Evolutionary conservation across 2,113 vertebrate genomes (phyloP).

Genomic region (Salminus brasiliensis): DNA sequence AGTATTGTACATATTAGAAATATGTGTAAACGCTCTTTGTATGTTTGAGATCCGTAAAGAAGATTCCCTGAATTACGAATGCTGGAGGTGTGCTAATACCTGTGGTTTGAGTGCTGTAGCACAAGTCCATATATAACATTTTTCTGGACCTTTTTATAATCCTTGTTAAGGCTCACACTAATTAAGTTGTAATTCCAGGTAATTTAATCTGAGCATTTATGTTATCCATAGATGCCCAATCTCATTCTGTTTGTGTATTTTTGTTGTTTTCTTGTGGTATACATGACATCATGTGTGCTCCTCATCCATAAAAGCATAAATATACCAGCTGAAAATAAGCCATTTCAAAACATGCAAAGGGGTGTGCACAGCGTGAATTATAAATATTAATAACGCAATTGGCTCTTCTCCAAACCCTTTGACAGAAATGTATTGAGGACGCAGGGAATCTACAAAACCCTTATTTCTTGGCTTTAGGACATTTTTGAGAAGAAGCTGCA

Average conservation of each 20-base stretch:
- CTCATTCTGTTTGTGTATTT: not conserved
- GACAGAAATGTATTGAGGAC: not conserved
- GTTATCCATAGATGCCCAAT: not conserved
- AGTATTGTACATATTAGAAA: not conserved
- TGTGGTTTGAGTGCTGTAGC: not conserved
- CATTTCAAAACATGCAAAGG: slow-evolving; percentile 4
- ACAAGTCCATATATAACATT: not conserved
- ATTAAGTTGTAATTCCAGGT: not conserved
- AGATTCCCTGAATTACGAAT: slow-evolving; percentile 29
- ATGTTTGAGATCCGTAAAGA: slow-evolving; percentile 7
- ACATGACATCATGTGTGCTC: not conserved
- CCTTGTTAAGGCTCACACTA: not conserved
- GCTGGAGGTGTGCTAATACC: not conserved
- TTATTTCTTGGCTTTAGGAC: no score
- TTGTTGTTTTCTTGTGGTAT: not conserved
- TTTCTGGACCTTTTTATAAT: not conserved
- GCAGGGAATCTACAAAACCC: not conserved
- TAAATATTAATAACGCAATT: slow-evolving; percentile 21
- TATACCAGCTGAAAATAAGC: slow-evolving; percentile 11
- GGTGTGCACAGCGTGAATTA: slow-evolving; percentile 1
- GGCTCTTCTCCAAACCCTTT: not conserved
- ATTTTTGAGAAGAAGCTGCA: no score
- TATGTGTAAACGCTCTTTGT: not conserved
- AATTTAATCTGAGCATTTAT: not conserved
- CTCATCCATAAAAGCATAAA: slow-evolving; percentile 2